Base-by-base conservation (phyloP, 2,113 vertebrate genomes). In the Myanophis thanlyinensis region DNA sequence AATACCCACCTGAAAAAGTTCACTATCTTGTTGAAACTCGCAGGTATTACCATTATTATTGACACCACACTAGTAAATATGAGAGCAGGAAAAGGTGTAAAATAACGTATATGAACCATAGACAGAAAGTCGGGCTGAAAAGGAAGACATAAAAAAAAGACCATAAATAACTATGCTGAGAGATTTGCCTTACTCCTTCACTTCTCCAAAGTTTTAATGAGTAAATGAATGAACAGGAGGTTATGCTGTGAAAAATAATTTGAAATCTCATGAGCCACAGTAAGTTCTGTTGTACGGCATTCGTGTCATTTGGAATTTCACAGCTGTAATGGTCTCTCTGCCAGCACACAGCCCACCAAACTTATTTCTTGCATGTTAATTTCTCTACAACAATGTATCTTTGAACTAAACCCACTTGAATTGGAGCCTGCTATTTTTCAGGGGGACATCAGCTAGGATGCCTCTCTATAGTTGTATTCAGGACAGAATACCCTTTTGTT, bases 51-150 rank as follows among this genome's bases (percentile, higher is more conserved):
- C 95, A 99, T 98, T 59, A 99, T 90, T 92, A 99, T 96, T 30
- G 98, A 97, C 89, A 99, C 51, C 0, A 93, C 35, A 0, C 98
- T 97, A 5, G 98, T 99, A 94, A 99, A 98, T 85, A 98, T 97
- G 44, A 99, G 97, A 0, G 98, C 98, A 49, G 99, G 98, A 59
- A 98, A 97, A 0, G 98, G 98, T 0, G 98, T 99, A 94, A 98
- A 97, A 93, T 94, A 62, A 40, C 54, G 95, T 90, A 98, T 95
- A 0, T 99, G 98, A 93, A 98, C 98, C 98, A 99, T 98, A 25
- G 98, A 97, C 85, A 99, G 97, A 88, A 99, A 98, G 30, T 96
- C 97, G 88, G 98, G 98, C 98, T 99, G 94, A 67, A 96, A 96
- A 93, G 91, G 90, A 95, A 94, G 95, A 85, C 27, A 56, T 44